Evolutionary conservation across 2,888 invertebrate species (phyloP).

Genomic region (Dolichopus griseipennis): DNA sequence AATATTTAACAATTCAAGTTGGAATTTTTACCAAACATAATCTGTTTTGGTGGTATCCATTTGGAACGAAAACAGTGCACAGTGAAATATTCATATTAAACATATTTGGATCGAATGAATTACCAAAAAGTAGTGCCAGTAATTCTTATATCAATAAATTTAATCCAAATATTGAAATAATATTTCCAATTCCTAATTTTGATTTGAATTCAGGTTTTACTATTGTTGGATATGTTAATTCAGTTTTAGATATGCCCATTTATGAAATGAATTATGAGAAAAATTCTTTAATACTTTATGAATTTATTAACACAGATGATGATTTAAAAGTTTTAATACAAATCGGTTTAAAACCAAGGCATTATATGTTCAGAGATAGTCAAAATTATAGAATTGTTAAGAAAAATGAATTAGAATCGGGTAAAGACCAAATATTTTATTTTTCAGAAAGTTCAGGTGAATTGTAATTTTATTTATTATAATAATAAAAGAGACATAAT

Average conservation of each 20-base stretch:
- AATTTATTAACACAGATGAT: conserved; percentile 17
- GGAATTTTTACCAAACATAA: conserved; percentile 18
- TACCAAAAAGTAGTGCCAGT: background rate
- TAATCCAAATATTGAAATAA: background rate
- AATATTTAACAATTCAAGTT: conserved; percentile 11
- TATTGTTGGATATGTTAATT: conserved; percentile 19
- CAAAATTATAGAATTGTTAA: conserved; percentile 11
- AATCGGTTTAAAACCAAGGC: conserved; percentile 21
- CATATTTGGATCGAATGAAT: conserved; percentile 16
- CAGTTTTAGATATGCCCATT: conserved; percentile 23
- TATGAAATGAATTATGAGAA: conserved; percentile 22
- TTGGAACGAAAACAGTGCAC: conserved; percentile 20
- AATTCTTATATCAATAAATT: background rate
- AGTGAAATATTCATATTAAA: conserved; percentile 23
- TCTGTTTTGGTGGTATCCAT: conserved; percentile 32
- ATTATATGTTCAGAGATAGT: conserved; percentile 19
- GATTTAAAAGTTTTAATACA: conserved; percentile 22
- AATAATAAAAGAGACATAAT: background rate
- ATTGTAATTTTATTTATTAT: background rate
- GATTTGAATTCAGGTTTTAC: background rate
- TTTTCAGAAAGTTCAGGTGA: background rate
- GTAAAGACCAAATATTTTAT: too few species aligned
- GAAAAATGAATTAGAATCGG: background rate
- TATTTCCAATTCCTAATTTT: background rate
- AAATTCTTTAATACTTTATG: conserved; percentile 24